Base-by-base conservation (phyloP, 2,888 invertebrate species). In the Siphlonurus alternatus region DNA sequence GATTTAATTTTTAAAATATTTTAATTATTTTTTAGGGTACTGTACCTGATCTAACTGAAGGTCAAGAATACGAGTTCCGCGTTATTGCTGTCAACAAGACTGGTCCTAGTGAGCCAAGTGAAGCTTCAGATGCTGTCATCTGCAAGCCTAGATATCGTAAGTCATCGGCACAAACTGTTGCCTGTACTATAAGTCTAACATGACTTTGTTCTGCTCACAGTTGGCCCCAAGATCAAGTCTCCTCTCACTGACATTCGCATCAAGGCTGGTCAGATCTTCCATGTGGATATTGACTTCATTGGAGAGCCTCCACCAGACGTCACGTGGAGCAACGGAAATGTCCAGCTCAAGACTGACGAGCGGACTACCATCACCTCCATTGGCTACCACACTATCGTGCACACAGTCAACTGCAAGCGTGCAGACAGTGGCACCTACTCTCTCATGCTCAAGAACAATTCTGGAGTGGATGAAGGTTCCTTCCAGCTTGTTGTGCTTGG, bases 41-140 rank as follows among this genome's bases (percentile, higher is more conserved):
- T 1, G 91, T 95, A 23, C 90, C 92, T 64, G 93, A 93, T 73
- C 79, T 99, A 61, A 86, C 85, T 0, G 96, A 96, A 78, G 95
- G 95, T 64, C 91, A 93, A 74, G 95, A 97, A 74, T 96, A 96
- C 73, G 97, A 98, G 76, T 98, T 98, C 82, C 83, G 98, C 68
- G 83, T 98, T 3, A 90, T 94, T 71, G 99, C 99, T 18, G 86
- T 90, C 15, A 99, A 99, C 77, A 86, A 90, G 72, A 95, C 93
- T 65, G 99, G 99, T 59, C 89, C 92, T 72, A 94, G 97, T 62
- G 94, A 96, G 74, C 96, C 96, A 2, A 94, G 94, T 61, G 92
- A 93, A 71, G 87, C 93, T 59, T 92, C 93, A n/a, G 93, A 93
- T 73, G 78, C 89, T 68, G 85, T 93, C 67, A 89, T 86, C 65